These are phyloP conservation scores for Agapostemon virescens DNA, from an alignment of 2,888 invertebrate species.

Conservation along the genomic window DNA sequence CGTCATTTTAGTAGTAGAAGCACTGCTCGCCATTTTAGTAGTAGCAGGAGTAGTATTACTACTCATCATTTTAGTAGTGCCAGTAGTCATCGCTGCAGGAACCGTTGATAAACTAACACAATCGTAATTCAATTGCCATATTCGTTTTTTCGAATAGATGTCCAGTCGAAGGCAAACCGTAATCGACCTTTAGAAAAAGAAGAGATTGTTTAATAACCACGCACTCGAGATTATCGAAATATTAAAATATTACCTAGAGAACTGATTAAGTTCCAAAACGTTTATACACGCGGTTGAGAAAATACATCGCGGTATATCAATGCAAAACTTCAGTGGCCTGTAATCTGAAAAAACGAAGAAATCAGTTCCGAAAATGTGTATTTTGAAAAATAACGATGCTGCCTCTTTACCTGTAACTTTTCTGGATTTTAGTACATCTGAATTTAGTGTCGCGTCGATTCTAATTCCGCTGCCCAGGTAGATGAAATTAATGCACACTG, in stretches of 20 bases:
- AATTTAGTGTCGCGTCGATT: slow-evolving; percentile 69
- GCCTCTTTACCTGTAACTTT: slow-evolving; percentile 66
- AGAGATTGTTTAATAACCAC: background rate
- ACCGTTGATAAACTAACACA: slow-evolving; percentile 71
- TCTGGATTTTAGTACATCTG: slow-evolving; percentile 60
- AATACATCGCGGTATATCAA: slow-evolving; percentile 70
- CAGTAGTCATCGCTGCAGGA: slow-evolving; percentile 23
- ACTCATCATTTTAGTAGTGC: background rate
- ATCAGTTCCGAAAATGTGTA: background rate
- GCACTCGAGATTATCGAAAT: background rate
- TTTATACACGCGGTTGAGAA: slow-evolving; percentile 73
- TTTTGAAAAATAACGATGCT: background rate
- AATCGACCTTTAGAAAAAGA: slow-evolving; percentile 65
- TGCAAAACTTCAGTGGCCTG: slow-evolving; percentile 70
- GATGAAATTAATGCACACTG: slow-evolving; percentile 75
- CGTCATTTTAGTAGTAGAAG: slow-evolving; percentile 25
- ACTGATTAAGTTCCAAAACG: slow-evolving; percentile 70
- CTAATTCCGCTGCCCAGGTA: slow-evolving; percentile 71
- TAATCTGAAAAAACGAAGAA: slow-evolving; percentile 64
- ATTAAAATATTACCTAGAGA: slow-evolving; percentile 64
- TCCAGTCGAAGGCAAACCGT: slow-evolving; percentile 71
- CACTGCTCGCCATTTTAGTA: slow-evolving; percentile 18
- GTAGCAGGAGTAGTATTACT: background rate
- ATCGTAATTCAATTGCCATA: slow-evolving; percentile 73
- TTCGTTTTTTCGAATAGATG: slow-evolving; percentile 67